Evolutionary conservation across 1,140 invertebrate species (phyloP).

Genomic region (Cotesia glomerata): DNA sequence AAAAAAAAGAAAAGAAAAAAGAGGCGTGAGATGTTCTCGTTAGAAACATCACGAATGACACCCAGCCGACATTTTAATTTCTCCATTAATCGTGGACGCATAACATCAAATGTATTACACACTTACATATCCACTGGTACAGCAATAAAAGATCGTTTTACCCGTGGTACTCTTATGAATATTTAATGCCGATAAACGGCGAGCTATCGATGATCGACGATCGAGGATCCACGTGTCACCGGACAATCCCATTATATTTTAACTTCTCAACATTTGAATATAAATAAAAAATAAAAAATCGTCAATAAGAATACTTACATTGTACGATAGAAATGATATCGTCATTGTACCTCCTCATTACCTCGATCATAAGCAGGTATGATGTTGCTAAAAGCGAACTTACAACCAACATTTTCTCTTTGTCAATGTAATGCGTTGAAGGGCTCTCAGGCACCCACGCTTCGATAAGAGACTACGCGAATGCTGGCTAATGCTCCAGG

Average conservation of each 20-base stretch:
- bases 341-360: neutral
- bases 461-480: constrained; percentile 5
- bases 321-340: neutral
- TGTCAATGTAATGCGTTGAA: neutral
- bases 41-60: no score
- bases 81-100: no score
- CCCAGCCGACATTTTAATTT: no score
- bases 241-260: neutral
- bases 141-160: no score
- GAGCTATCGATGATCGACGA: neutral
- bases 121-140: no score
- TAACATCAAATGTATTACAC: no score
- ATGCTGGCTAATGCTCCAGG: constrained; percentile 7
- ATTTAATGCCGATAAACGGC: neutral
- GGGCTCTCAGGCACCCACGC: constrained; percentile 14
- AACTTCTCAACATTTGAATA: neutral
- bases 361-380: neutral
- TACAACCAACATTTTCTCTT: neutral
- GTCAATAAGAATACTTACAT: no score
- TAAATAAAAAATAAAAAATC: neutral
- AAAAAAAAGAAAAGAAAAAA: no score
- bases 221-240: neutral
- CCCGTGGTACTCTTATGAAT: neutral
- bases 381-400: no score
- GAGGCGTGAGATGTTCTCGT: no score